Conservation (phyloP, 2,113 vertebrate genomes). For the Dunckerocampus dactyliophorus region DNA sequence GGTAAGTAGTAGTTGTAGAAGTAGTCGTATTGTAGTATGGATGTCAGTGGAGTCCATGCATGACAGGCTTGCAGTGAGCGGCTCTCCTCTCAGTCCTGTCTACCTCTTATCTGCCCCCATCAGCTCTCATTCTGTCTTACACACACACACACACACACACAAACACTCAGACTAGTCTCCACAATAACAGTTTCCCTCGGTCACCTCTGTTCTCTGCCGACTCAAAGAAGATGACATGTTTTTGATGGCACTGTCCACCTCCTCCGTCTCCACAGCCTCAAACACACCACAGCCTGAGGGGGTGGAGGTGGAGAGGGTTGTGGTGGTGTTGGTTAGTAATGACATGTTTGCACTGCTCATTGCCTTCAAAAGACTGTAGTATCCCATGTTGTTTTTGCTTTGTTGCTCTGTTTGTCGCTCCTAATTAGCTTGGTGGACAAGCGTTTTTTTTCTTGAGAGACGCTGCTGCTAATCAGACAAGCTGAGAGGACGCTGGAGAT, state of each 20-base stretch:
- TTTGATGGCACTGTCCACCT: constrained; percentile 62
- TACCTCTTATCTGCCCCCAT: constrained; percentile 53
- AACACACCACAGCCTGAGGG: constrained; percentile 27
- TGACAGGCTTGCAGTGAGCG: constrained; percentile 62
- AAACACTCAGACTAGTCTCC: constrained; percentile 32
- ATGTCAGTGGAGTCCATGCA: constrained; percentile 64
- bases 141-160: constrained; percentile 26
- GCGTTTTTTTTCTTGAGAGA: constrained; percentile 43
- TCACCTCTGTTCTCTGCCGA: constrained; percentile 59
- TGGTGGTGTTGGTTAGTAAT: constrained; percentile 21
- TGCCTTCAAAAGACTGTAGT: constrained; percentile 45
- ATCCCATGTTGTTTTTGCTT: constrained; percentile 47
- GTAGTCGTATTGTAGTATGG: constrained; percentile 55
- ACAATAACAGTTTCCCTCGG: constrained; percentile 57
- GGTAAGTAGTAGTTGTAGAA: constrained; percentile 27
- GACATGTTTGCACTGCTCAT: constrained; percentile 57
- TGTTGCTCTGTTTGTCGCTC: constrained; percentile 49
- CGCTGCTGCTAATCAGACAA: constrained; percentile 63
- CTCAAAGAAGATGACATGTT: constrained; percentile 60
- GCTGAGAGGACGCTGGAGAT: constrained; percentile 60
- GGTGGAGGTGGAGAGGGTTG: background rate
- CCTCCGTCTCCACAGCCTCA: constrained; percentile 40
- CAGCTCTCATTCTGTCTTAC: constrained; percentile 35
- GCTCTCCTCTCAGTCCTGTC: constrained; percentile 54
- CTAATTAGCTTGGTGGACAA: constrained; percentile 57